Conservation (phyloP, 2,797 vertebrate genomes). For the Gila robusta region DNA sequence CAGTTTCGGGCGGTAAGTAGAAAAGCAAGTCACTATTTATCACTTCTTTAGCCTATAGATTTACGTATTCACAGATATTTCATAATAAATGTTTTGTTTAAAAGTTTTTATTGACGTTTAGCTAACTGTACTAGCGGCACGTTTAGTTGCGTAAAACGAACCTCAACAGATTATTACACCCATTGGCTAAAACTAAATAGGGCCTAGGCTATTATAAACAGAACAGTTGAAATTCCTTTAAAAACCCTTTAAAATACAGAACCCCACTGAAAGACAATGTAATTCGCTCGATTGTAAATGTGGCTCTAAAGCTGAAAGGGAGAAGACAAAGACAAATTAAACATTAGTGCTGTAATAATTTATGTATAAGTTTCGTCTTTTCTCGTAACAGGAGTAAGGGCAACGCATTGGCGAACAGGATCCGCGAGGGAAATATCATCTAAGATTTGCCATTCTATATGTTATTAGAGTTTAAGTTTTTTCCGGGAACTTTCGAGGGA, state of each 20-base stretch:
- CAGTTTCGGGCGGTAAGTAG: not conserved
- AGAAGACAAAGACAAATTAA: constrained; percentile 62
- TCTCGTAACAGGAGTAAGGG: constrained; percentile 65
- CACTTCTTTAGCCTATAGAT: not conserved
- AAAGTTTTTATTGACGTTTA: not conserved
- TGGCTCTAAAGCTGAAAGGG: constrained; percentile 39
- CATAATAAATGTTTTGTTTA: not conserved
- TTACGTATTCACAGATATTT: not conserved
- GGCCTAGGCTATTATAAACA: not conserved
- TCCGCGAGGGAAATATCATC: constrained; percentile 57
- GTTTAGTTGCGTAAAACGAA: not conserved
- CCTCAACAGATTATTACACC: not conserved
- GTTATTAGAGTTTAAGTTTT: constrained; percentile 48
- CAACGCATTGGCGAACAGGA: constrained; percentile 56
- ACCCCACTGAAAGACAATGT: not conserved
- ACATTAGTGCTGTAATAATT: constrained; percentile 65
- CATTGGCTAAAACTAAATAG: not conserved
- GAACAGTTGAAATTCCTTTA: not conserved
- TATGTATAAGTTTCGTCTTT: constrained; percentile 66
- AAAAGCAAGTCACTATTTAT: not conserved
- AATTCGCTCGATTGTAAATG: constrained; percentile 13
- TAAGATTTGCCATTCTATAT: constrained; percentile 58
- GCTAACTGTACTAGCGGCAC: not conserved
- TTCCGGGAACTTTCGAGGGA: constrained; percentile 50
- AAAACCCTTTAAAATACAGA: not conserved